Evolutionary conservation across 2,113 vertebrate genomes (phyloP).

Genomic region (Syrmaticus mikado): DNA sequence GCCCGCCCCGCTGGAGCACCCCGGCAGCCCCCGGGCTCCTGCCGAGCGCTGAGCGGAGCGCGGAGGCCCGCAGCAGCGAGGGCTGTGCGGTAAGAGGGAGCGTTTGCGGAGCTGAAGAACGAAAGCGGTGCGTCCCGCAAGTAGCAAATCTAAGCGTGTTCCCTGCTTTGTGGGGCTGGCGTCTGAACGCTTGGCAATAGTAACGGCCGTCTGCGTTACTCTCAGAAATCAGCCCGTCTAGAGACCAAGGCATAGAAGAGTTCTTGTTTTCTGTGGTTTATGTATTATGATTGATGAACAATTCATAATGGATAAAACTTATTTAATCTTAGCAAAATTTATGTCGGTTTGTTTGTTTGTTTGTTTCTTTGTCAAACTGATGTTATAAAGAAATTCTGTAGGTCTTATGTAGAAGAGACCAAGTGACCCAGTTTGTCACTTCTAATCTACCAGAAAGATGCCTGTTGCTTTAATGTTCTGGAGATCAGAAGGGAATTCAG

Average conservation of each 20-base stretch:
- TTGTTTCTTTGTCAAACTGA: neutral
- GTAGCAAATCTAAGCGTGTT: neutral
- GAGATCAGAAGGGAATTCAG: neutral
- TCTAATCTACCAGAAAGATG: neutral
- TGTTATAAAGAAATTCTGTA: neutral
- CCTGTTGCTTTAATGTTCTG: neutral
- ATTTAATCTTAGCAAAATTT: neutral
- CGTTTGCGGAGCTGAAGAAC: neutral
- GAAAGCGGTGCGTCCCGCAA: neutral
- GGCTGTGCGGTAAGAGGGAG: neutral
- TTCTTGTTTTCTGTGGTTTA: neutral
- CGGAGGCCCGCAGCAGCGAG: neutral
- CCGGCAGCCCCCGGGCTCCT: neutral
- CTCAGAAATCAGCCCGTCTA: neutral
- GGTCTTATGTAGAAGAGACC: neutral
- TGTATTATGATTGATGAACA: neutral
- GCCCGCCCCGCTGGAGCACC: too few species aligned
- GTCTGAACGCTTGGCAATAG: neutral
- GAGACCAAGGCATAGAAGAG: neutral
- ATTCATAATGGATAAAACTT: neutral
- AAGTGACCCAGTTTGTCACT: rapidly evolving
- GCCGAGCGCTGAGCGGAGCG: neutral
- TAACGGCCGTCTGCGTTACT: neutral
- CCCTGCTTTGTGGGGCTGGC: neutral
- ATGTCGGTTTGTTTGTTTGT: neutral